Evolutionary conservation across 2,797 vertebrate species (phyloP), one percentile per base, ranked within the genome.

Genomic region (Periparus ater): DNA sequence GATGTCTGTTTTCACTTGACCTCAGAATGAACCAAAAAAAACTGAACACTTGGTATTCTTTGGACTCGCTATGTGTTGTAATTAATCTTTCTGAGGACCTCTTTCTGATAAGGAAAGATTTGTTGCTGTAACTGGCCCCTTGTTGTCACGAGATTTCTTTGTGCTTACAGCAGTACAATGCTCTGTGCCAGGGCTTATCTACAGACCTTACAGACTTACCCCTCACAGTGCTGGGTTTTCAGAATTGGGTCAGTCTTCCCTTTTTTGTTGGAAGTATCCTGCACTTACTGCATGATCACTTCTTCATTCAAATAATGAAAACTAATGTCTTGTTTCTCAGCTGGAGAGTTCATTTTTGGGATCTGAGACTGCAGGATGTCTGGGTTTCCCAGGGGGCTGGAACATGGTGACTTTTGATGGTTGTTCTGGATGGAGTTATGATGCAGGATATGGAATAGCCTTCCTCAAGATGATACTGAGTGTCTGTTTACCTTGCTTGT

Each of bases 31-130:
- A 92, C 91, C 50, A 38, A 78, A 91, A 91, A 63, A 85, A 72
- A 11, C 29, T 48, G 61, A 93, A 78, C n/a, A 8, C 57, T 86
- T 60, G 50, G 19, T 89, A 53, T 94, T 91, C 70, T 57, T n/a
- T 66, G 10, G 40, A 36, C 40, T 80, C 0, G 0, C 40, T 83
- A 19, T 84, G n/a, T 50, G 29, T 71, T 84, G 70, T 86, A 78
- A 92, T 91, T 77, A 85, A 91, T 92, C 66, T 86, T 86, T 74
- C 84, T 77, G 70, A 93, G 50, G 36, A 91, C 86, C 42, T 88
- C 65, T 65, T 92, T 78, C 74, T 87, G 81, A 47, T 95, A 81
- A 91, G 81, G 62, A 68, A 81, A 81, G 62, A 65, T 91, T 86
- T 95, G 61, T 92, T 87, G 19, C 58, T 91, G 21, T 81, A 61